Percentiles rank a stretch among this genome's conserved stretches.
These are phyloP conservation scores for Drosophila pallidifrons DNA, from an alignment of 1,140 invertebrate genomes.

Conservation along the genomic window DNA sequence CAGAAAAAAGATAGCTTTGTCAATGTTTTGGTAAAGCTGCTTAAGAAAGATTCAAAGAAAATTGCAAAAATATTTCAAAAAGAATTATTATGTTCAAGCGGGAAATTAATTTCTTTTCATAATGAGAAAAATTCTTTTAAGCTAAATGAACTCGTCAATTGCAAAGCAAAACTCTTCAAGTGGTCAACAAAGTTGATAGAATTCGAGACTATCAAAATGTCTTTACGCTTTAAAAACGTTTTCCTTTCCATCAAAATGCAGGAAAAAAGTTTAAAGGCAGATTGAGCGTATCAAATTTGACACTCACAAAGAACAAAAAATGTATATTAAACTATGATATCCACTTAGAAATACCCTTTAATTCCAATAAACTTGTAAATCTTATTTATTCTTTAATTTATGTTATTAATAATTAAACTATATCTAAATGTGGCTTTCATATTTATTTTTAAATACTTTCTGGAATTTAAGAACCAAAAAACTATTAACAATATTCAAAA, in stretches of 20 bases:
- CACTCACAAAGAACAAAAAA: constrained; percentile 16
- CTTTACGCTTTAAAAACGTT: constrained; percentile 4
- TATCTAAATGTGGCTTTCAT: too few species aligned
- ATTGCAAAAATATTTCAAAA: constrained; percentile 49
- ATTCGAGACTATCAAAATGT: constrained; percentile 8
- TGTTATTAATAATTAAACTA: too few species aligned
- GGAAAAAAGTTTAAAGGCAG: constrained; percentile 39
- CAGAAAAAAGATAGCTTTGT: constrained; percentile 42
- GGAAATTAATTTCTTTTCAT: constrained; percentile 70
- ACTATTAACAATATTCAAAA: too few species aligned
- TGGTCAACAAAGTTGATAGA: constrained; percentile 18
- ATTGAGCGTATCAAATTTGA: constrained; percentile 65
- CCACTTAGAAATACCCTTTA: background rate
- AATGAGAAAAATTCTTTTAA: constrained; percentile 49
- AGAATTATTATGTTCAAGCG: constrained; percentile 34
- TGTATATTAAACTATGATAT: background rate
- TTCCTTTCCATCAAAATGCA: background rate
- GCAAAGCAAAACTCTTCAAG: constrained; percentile 20
- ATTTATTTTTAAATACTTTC: too few species aligned
- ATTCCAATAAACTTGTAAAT: background rate
- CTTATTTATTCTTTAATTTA: too few species aligned
- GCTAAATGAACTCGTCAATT: constrained; percentile 53
- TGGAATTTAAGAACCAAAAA: too few species aligned
- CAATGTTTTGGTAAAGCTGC: constrained; percentile 35
- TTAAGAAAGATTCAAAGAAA: constrained; percentile 34